Conservation (phyloP, 2,888 invertebrate genomes). For the Phortica okadai region DNA sequence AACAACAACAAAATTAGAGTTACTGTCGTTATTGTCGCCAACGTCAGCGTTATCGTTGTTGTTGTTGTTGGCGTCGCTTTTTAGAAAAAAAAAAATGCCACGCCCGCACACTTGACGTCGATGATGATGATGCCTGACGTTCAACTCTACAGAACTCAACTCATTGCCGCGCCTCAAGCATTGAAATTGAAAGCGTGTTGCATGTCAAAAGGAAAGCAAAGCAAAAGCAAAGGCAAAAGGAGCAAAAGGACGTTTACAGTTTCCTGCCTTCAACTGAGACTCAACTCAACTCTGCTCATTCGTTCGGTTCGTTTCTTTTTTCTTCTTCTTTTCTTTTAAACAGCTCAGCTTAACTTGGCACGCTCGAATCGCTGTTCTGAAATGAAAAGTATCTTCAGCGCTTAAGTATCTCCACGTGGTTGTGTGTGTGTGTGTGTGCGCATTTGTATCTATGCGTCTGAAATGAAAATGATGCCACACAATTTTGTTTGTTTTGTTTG, state of each 20-base stretch:
- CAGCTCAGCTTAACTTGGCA: neutral
- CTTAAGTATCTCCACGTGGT: neutral
- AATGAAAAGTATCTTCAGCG: neutral
- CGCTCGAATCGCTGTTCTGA: neutral
- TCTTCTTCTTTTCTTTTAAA: too few relatives aligned
- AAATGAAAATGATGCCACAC: too few relatives aligned
- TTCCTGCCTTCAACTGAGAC: too few relatives aligned
- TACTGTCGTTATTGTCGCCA: neutral
- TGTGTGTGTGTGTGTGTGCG: neutral
- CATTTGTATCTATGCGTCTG: neutral
- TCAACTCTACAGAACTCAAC: neutral
- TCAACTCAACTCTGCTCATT: too few relatives aligned
- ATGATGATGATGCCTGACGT: too few relatives aligned
- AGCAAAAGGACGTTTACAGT: too few relatives aligned
- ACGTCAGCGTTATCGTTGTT: neutral
- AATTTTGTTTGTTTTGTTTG: too few relatives aligned
- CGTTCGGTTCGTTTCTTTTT: too few relatives aligned
- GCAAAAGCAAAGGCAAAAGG: too few relatives aligned
- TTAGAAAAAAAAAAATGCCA: neutral
- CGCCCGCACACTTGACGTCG: neutral
- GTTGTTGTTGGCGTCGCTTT: neutral
- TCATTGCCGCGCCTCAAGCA: conserved; percentile 37
- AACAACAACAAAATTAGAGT: neutral
- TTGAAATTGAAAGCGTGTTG: conserved; percentile 67
- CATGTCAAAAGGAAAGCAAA: conserved; percentile 55